Conservation (phyloP, 2,797 vertebrate species). For the Sebastolobus altivelis region DNA sequence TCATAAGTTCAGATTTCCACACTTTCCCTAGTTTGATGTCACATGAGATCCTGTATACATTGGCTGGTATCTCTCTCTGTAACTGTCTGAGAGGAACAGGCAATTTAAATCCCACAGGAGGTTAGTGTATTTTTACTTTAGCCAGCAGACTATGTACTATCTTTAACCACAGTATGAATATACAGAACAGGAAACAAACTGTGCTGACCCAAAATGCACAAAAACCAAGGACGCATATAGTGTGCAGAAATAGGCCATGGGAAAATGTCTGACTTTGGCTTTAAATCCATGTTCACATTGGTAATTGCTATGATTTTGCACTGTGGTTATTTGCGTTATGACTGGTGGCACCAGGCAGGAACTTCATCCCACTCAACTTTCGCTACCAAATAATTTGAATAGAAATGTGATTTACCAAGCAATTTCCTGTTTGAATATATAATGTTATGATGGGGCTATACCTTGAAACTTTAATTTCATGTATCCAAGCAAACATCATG, state of each 20-base stretch:
- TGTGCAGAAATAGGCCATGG: conserved; percentile 34
- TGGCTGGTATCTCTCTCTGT: background rate
- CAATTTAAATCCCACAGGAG: conserved; percentile 33
- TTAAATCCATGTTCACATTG: conserved; percentile 18
- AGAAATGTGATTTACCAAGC: background rate
- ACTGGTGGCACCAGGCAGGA: background rate
- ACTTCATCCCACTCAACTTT: background rate
- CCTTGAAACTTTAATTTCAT: background rate
- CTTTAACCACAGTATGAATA: conserved; percentile 36
- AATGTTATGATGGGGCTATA: background rate
- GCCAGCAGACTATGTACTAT: conserved; percentile 25
- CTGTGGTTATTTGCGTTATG: conserved; percentile 25
- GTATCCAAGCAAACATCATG: background rate
- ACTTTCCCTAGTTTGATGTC: background rate
- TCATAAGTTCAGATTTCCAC: background rate
- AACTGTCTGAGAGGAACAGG: conserved; percentile 21
- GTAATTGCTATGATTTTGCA: conserved; percentile 27
- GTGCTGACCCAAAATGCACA: conserved; percentile 24
- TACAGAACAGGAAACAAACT: conserved; percentile 50
- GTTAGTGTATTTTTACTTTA: conserved; percentile 42
- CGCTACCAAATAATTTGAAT: background rate
- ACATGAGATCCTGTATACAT: conserved; percentile 6
- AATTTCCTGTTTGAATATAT: conserved; percentile 4
- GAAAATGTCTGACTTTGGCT: conserved; percentile 24
- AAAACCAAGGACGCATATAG: conserved; percentile 30